A percentile compares a stretch with the other conserved stretches of the same genome.
Evolutionary conservation across 2,797 vertebrate genomes (phyloP).

Genomic region (Xiphorhynchus erythropygius): DNA sequence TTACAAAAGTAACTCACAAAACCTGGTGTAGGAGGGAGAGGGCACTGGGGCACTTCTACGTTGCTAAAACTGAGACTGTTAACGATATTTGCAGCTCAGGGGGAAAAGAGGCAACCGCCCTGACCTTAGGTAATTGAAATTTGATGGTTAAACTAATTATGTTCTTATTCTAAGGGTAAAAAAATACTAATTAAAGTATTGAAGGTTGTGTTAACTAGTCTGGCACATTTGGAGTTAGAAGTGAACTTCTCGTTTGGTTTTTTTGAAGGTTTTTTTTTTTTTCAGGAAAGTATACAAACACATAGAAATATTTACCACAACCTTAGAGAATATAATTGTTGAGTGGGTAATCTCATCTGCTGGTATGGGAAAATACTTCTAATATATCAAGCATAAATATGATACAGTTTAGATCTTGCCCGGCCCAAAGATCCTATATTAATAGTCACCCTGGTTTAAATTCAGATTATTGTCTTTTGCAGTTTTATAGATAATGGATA

Average conservation of each 20-base stretch:
- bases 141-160: constrained; percentile 75
- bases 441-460: constrained; percentile 45
- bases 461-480: constrained; percentile 43
- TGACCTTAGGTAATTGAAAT: constrained; percentile 76
- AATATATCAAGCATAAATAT: constrained; percentile 41
- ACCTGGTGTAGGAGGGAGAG: neutral
- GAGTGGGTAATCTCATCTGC: constrained; percentile 26
- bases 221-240: constrained; percentile 43
- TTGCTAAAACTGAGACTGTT: constrained; percentile 53
- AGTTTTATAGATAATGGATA: constrained; percentile 28
- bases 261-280: neutral
- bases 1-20: neutral
- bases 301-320: constrained; percentile 1
- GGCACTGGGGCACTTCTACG: constrained; percentile 26
- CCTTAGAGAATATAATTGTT: constrained; percentile 29
- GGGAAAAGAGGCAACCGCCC: constrained; percentile 42
- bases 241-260: constrained; percentile 2
- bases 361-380: neutral
- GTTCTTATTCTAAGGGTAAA: constrained; percentile 53
- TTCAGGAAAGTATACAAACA: neutral
- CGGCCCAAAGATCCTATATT: constrained; percentile 34
- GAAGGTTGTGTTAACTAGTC: neutral
- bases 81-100: constrained; percentile 60
- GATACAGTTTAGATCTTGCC: constrained; percentile 23
- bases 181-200: constrained; percentile 47